These are phyloP conservation scores for Micromesistius poutassou DNA, from an alignment of 2,797 vertebrate genomes.

Conservation along the genomic window DNA sequence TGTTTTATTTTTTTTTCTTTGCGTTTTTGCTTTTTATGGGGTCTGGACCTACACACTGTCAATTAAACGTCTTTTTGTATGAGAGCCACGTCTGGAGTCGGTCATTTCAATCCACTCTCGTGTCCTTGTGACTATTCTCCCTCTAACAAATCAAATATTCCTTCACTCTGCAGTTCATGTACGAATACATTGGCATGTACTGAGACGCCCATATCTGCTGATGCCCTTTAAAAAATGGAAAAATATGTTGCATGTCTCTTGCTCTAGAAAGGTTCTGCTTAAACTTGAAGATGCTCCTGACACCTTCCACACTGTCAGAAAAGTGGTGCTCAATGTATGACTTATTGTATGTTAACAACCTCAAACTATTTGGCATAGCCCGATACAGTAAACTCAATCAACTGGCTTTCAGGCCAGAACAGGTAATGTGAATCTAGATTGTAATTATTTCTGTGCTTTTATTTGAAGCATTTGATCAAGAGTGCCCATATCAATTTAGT, in stretches of 20 bases:
- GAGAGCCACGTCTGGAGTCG: constrained; percentile 24
- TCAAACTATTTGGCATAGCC: not conserved
- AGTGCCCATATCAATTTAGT: not conserved
- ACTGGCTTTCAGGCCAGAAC: not conserved
- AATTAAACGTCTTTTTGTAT: constrained; percentile 77
- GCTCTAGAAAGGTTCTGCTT: not conserved
- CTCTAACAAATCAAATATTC: not conserved
- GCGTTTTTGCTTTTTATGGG: constrained; percentile 48
- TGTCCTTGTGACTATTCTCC: not conserved
- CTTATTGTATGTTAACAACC: not conserved
- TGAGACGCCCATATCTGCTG: not conserved
- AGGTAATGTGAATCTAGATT: not conserved
- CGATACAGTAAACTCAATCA: not conserved
- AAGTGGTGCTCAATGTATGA: not conserved
- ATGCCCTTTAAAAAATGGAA: not conserved
- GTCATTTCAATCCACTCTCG: not conserved
- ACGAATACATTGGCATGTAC: not conserved
- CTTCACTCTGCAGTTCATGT: not conserved
- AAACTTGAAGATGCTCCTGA: not conserved
- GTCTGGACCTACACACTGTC: constrained; percentile 75
- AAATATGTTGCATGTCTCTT: not conserved
- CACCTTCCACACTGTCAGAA: not conserved
- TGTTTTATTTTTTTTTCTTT: constrained; percentile 21
- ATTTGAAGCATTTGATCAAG: not conserved
- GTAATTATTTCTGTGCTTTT: constrained; percentile 9